Conservation (phyloP, 1,140 invertebrate genomes). For the Ctenoplectra terminalis region DNA sequence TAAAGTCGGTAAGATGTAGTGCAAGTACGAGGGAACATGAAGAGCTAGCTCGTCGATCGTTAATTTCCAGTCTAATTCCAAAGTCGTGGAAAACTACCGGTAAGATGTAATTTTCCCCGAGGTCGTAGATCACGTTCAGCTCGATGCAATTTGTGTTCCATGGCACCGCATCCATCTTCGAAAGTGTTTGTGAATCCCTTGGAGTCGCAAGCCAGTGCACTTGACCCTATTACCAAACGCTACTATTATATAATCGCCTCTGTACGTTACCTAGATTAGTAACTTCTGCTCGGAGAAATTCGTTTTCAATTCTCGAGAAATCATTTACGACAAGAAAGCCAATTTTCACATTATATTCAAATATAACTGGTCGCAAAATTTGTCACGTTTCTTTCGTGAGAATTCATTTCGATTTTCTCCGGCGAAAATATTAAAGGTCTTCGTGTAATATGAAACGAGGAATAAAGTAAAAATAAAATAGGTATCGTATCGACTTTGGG, state of each 20-base stretch:
- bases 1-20: not conserved
- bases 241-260: too few relatives aligned
- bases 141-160: constrained; percentile 42
- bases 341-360: too few relatives aligned
- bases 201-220: not conserved
- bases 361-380: too few relatives aligned
- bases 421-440: too few relatives aligned
- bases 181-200: constrained; percentile 29
- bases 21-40: not conserved
- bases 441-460: not conserved
- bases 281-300: not conserved
- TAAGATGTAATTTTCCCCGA: constrained; percentile 28
- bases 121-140: constrained; percentile 25
- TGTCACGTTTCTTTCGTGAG: too few relatives aligned
- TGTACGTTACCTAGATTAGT: not conserved
- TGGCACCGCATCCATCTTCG: constrained; percentile 31
- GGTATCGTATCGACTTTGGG: not conserved
- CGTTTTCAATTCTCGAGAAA: not conserved
- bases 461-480: not conserved
- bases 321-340: too few relatives aligned
- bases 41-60: constrained; percentile 3
- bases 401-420: too few relatives aligned
- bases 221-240: constrained; percentile 20
- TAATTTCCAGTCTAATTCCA: constrained; percentile 30
- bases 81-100: constrained; percentile 7